phyloP scores from a whole-genome alignment of 1,140 invertebrate genomes.

The Solen grandis region DNA sequence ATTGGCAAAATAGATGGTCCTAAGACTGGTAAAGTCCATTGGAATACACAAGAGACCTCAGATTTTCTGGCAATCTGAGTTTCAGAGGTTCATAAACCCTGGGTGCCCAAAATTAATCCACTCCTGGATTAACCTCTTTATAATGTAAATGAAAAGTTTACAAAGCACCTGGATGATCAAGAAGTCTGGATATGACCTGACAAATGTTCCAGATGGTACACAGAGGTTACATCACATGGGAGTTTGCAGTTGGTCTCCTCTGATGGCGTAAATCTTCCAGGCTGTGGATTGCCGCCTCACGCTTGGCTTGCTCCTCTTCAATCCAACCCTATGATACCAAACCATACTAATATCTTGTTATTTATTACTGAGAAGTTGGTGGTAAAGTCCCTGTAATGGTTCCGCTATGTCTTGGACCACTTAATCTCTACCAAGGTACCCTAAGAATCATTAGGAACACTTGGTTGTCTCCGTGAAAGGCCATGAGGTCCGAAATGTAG shows the following conservation, averaged over 20 bases:
- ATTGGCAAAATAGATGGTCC: too few relatives aligned
- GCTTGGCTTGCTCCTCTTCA: conserved; percentile 56
- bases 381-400: not conserved
- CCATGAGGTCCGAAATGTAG: not conserved
- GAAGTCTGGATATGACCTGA: too few relatives aligned
- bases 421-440: not conserved
- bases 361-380: not conserved
- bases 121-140: too few relatives aligned
- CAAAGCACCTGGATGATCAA: too few relatives aligned
- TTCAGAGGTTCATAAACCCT: too few relatives aligned
- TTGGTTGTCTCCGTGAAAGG: not conserved
- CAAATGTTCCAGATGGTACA: too few relatives aligned
- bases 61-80: too few relatives aligned
- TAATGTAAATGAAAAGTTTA: too few relatives aligned
- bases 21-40: too few relatives aligned
- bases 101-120: too few relatives aligned
- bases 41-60: too few relatives aligned
- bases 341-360: not conserved
- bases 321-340: conserved; percentile 59
- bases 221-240: too few relatives aligned
- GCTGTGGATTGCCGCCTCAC: conserved; percentile 49
- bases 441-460: not conserved
- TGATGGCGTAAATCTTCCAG: conserved; percentile 51
- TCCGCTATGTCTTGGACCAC: not conserved
- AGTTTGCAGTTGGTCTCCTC: conserved; percentile 49